A percentile compares a stretch with the other conserved stretches of the same genome.
Conservation (phyloP, 1,140 invertebrate species). For the Drosophila sp. region DNA sequence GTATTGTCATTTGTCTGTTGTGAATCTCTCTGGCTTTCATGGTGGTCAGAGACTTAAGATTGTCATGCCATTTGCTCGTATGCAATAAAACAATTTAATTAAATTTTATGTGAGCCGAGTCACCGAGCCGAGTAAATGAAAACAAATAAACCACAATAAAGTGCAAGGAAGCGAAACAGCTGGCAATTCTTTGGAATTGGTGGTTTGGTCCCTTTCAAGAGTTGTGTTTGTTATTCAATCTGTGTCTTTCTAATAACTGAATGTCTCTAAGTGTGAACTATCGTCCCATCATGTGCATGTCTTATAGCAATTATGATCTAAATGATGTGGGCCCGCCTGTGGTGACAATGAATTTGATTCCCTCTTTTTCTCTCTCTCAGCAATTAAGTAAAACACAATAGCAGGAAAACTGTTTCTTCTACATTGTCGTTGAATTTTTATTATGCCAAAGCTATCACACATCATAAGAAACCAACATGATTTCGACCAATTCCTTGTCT, state of each 20-base stretch:
- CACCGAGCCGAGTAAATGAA: slow-evolving; percentile 66
- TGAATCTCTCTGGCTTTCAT: slow-evolving; percentile 5
- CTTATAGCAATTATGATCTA: slow-evolving; percentile 70
- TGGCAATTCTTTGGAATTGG: slow-evolving; percentile 43
- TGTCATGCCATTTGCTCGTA: slow-evolving; percentile 56
- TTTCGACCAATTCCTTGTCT: slow-evolving; percentile 38
- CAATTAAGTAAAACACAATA: slow-evolving; percentile 27
- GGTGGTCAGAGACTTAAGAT: slow-evolving; percentile 21
- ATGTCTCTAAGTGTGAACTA: not conserved
- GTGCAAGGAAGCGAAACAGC: slow-evolving; percentile 53
- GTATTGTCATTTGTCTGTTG: slow-evolving; percentile 33
- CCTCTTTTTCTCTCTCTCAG: not conserved
- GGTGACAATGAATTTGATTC: not conserved
- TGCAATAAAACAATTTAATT: slow-evolving; percentile 78
- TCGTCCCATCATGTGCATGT: slow-evolving; percentile 33
- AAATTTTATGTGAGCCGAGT: slow-evolving; percentile 68
- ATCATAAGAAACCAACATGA: slow-evolving; percentile 38
- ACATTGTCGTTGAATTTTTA: slow-evolving; percentile 44
- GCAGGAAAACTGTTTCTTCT: slow-evolving; percentile 3
- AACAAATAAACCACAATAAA: slow-evolving; percentile 76
- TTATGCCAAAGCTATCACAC: slow-evolving; percentile 68
- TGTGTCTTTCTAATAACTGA: slow-evolving; percentile 16
- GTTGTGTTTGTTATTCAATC: slow-evolving; percentile 17
- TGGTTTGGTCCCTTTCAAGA: not conserved
- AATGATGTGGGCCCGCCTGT: slow-evolving; percentile 41